phyloP scores from a whole-genome alignment of 2,113 vertebrate genomes.

The Planiliza haematocheilus region DNA sequence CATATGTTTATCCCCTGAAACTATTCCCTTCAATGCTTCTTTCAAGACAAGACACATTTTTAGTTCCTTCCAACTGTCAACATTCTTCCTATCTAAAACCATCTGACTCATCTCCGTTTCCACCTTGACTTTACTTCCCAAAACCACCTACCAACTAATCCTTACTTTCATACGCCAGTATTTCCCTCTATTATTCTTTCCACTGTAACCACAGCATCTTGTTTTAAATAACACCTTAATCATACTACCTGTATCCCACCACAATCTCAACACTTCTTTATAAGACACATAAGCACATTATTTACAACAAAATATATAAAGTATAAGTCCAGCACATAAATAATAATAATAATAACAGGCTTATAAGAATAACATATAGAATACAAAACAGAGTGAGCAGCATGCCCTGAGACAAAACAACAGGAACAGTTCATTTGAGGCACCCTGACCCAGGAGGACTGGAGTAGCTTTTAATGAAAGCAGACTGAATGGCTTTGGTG shows the following conservation, averaged over 20 bases:
- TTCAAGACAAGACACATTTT: background rate
- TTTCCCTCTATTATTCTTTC: background rate
- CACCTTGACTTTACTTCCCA: constrained; percentile 44
- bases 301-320: constrained; percentile 63
- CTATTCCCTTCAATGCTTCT: background rate
- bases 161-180: background rate
- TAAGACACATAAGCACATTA: constrained; percentile 43
- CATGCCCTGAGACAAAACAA: constrained; percentile 68
- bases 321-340: constrained; percentile 70
- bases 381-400: constrained; percentile 57
- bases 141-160: constrained; percentile 14
- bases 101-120: constrained; percentile 20
- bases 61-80: constrained; percentile 2
- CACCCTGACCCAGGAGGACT: constrained; percentile 23
- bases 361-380: constrained; percentile 58
- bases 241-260: background rate
- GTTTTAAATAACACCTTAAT: constrained; percentile 44
- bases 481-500: constrained; percentile 45
- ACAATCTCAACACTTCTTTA: constrained; percentile 21
- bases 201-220: background rate
- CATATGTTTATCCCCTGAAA: background rate
- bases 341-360: constrained; percentile 49
- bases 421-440: constrained; percentile 31
- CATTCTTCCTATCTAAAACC: constrained; percentile 15
- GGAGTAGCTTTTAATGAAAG: constrained; percentile 26